A percentile compares a stretch with the other conserved stretches of the same genome.
Conservation (phyloP, 2,797 vertebrate species). For the Galagoides demidoff region DNA sequence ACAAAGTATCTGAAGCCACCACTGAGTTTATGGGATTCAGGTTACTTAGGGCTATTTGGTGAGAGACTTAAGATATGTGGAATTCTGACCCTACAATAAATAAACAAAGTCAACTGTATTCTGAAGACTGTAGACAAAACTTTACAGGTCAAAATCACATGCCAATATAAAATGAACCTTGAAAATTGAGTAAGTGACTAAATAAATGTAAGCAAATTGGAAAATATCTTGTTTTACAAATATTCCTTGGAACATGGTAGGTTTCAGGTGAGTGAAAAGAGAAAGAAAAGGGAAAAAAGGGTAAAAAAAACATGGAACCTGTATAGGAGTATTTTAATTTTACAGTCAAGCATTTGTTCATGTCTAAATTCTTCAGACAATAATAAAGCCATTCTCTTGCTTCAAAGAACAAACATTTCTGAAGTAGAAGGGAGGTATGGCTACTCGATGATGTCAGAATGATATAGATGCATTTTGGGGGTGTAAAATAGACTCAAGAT, state of each 20-base stretch:
- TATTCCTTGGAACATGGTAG: neutral
- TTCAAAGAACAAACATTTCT: neutral
- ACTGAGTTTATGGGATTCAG: neutral
- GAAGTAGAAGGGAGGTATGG: neutral
- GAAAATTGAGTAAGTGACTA: neutral
- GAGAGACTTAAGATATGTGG: neutral
- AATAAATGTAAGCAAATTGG: neutral
- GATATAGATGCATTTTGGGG: neutral
- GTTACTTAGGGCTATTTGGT: neutral
- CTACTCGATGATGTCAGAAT: neutral
- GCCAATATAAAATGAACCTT: neutral
- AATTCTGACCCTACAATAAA: neutral
- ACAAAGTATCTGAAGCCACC: neutral
- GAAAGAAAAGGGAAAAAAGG: neutral
- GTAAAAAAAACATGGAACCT: neutral
- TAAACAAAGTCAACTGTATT: neutral
- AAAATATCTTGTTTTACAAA: neutral
- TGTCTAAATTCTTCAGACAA: neutral
- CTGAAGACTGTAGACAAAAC: neutral
- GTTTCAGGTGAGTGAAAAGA: neutral
- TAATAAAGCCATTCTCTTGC: constrained; percentile 12
- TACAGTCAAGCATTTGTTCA: constrained; percentile 2
- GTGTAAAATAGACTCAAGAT: neutral
- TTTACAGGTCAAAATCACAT: neutral
- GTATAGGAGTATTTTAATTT: neutral